Percentiles rank a stretch among this genome's conserved stretches.
Conservation (phyloP, 2,888 invertebrate species). For the Oligia fasciuncula region DNA sequence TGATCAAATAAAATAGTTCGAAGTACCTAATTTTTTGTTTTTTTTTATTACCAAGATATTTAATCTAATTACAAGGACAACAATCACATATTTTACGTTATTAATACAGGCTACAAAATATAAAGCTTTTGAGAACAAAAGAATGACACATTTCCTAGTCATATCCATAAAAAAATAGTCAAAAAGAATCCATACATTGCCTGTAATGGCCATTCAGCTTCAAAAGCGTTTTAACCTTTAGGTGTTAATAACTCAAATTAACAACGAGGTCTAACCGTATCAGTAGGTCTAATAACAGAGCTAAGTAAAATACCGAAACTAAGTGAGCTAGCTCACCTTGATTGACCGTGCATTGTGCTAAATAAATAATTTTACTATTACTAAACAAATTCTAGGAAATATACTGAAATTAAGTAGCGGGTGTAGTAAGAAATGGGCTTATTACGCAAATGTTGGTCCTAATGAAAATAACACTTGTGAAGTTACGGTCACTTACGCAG, state of each 20-base stretch:
- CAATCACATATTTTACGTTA: neutral
- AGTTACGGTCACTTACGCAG: slow-evolving; percentile 1
- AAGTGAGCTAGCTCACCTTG: slow-evolving; percentile 56
- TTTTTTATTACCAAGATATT: slow-evolving; percentile 8
- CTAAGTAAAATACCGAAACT: slow-evolving; percentile 43
- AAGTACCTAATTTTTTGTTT: slow-evolving; percentile 47
- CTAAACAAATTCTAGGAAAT: slow-evolving; percentile 33
- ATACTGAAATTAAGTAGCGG: slow-evolving; percentile 4
- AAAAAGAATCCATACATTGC: neutral
- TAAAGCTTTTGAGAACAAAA: neutral
- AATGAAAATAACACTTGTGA: slow-evolving; percentile 33
- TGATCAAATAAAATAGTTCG: slow-evolving; percentile 62
- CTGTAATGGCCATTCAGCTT: slow-evolving; percentile 4
- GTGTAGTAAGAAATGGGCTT: slow-evolving; percentile 29
- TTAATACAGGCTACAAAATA: neutral
- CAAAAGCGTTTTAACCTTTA: slow-evolving; percentile 40
- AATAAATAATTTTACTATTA: slow-evolving; percentile 54
- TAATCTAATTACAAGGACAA: neutral
- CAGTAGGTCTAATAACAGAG: slow-evolving; percentile 37
- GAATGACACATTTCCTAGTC: neutral
- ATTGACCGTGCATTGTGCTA: slow-evolving; percentile 37
- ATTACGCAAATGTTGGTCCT: slow-evolving; percentile 41
- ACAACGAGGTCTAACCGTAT: slow-evolving; percentile 37
- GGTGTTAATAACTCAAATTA: slow-evolving; percentile 47
- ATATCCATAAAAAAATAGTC: neutral